These are phyloP conservation scores for Acanthosoma haemorrhoidale DNA, from an alignment of 2,888 invertebrate species.

Conservation along the genomic window DNA sequence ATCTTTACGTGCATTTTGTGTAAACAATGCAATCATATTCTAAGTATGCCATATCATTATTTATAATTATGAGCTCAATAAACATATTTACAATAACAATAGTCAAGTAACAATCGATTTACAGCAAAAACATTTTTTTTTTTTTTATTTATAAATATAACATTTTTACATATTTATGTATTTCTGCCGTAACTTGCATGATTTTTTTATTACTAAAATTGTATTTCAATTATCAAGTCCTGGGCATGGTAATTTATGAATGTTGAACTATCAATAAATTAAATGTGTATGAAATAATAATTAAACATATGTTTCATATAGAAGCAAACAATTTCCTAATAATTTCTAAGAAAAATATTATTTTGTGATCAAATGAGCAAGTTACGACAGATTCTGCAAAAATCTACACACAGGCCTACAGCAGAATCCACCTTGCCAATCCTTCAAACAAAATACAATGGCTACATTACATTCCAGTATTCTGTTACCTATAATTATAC, in stretches of 20 bases:
- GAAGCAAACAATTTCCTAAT: not conserved
- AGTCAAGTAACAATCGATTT: not conserved
- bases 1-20: not conserved
- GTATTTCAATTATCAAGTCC: too few species aligned
- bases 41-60: not conserved
- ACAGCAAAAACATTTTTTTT: not conserved
- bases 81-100: not conserved
- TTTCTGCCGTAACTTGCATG: not conserved
- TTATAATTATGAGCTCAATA: not conserved
- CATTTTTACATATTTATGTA: not conserved
- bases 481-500: too few species aligned
- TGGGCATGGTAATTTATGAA: too few species aligned
- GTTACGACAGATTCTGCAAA: not conserved
- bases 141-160: too few species aligned
- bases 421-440: too few species aligned
- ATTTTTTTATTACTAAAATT: not conserved
- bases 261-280: too few species aligned
- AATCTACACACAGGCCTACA: too few species aligned
- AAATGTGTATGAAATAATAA: too few species aligned
- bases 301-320: not conserved
- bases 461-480: too few species aligned
- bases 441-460: too few species aligned
- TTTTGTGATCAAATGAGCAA: too few species aligned
- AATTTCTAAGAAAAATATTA: too few species aligned
- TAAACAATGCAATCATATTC: not conserved